phyloP scores from a whole-genome alignment of 1,140 invertebrate genomes.

The Drosophila truncata region DNA sequence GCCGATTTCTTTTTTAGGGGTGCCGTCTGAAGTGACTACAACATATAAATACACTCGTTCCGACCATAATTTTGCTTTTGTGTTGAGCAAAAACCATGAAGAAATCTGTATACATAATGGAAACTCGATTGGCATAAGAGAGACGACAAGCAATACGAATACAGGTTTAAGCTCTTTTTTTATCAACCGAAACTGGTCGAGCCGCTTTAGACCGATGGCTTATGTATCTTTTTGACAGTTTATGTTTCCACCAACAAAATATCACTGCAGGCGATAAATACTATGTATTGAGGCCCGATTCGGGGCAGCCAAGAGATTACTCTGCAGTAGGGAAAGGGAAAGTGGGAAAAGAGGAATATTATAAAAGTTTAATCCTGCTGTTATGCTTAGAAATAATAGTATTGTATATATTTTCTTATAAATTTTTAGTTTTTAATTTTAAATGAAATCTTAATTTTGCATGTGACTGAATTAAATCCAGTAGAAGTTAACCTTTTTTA shows the following conservation, averaged over 20 bases:
- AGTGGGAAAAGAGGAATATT: background rate
- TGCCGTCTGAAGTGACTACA: constrained; percentile 24
- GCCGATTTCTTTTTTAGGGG: constrained; percentile 38
- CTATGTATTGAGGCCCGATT: constrained; percentile 15
- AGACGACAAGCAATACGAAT: constrained; percentile 50
- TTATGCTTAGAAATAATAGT: background rate
- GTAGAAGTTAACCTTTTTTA: no score
- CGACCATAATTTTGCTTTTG: constrained; percentile 37
- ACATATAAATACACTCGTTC: constrained; percentile 29
- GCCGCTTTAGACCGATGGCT: constrained; percentile 51
- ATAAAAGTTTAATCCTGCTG: background rate
- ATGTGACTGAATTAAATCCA: no score
- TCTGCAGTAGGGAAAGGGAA: constrained; percentile 1
- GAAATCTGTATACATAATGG: constrained; percentile 57
- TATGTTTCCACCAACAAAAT: constrained; percentile 43
- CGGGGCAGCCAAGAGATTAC: constrained; percentile 5
- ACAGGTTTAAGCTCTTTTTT: constrained; percentile 60
- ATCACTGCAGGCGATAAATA: constrained; percentile 29
- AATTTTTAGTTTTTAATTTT: background rate
- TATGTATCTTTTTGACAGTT: constrained; percentile 50
- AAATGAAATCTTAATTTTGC: no score
- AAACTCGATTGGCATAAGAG: constrained; percentile 55
- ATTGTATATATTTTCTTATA: background rate
- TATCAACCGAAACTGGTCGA: constrained; percentile 56
- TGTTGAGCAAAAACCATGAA: constrained; percentile 46